A percentile compares a stretch with the other conserved stretches of the same genome.
Conservation (phyloP, 64 coral and sea anemone species). For the Cladopsammia gracilis region DNA sequence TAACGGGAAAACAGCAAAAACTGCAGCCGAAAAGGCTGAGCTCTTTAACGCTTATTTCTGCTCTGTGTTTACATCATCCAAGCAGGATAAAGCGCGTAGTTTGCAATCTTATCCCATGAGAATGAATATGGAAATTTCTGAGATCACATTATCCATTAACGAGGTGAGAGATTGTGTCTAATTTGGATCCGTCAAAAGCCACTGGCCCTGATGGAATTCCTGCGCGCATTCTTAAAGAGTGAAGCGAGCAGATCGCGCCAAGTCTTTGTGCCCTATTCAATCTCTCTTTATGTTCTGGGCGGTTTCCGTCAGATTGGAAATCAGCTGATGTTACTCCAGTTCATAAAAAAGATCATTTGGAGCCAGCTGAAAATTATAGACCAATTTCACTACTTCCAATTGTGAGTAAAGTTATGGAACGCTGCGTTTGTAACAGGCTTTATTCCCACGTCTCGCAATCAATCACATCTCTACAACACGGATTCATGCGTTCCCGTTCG, state of each 20-base stretch:
- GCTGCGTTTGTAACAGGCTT: conserved; percentile 32
- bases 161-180: conserved; percentile 50
- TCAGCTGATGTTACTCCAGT: conserved; percentile 62
- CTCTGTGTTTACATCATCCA: too few species aligned
- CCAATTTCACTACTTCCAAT: conserved; percentile 48
- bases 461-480: conserved; percentile 39
- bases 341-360: conserved; percentile 44
- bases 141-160: not conserved
- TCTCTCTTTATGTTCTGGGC: not conserved
- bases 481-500: conserved; percentile 37
- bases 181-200: conserved; percentile 64
- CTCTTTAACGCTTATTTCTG: too few species aligned
- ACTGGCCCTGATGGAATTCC: conserved; percentile 67
- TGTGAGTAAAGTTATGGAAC: conserved; percentile 53
- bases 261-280: conserved; percentile 65
- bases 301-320: conserved; percentile 39
- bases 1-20: too few species aligned
- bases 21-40: too few species aligned
- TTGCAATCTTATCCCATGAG: too few species aligned
- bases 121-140: too few species aligned
- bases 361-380: conserved; percentile 58
- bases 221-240: conserved; percentile 48
- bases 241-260: conserved; percentile 64
- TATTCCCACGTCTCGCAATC: conserved; percentile 14
- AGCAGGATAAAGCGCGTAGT: too few species aligned